Conservation (phyloP, 1,140 invertebrate genomes). For the Caenorhabditis briggsae region DNA sequence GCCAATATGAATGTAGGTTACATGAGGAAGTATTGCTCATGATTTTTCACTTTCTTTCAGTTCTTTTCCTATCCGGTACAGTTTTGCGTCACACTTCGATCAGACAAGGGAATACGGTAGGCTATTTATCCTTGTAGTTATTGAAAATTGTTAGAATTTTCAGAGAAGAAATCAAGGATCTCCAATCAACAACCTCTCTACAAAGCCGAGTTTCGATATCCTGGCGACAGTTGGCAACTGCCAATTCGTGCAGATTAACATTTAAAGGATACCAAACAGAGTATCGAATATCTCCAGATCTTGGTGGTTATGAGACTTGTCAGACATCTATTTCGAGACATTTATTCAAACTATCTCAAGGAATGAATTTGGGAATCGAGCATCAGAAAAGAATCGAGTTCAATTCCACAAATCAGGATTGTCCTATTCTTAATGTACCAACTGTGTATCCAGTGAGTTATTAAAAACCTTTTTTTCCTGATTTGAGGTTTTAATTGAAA, state of each 20-base stretch:
- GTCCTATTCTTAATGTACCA: constrained; percentile 30
- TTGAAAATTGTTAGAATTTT: neutral
- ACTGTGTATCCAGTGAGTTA: constrained; percentile 24
- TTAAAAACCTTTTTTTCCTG: neutral
- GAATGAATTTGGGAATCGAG: constrained; percentile 49
- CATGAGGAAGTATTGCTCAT: neutral
- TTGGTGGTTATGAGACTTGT: constrained; percentile 29
- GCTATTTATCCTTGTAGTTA: neutral
- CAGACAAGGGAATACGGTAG: constrained; percentile 41
- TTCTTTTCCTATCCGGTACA: constrained; percentile 34
- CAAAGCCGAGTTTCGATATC: constrained; percentile 45
- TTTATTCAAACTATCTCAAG: constrained; percentile 34
- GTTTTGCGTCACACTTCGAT: constrained; percentile 28
- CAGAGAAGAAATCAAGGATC: constrained; percentile 37
- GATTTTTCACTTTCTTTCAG: neutral
- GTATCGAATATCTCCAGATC: constrained; percentile 46
- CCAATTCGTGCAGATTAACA: constrained; percentile 30
- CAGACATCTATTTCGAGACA: constrained; percentile 35
- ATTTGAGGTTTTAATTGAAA: too few relatives aligned
- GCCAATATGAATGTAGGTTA: constrained; percentile 44
- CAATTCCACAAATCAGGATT: constrained; percentile 39
- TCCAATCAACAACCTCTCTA: constrained; percentile 41
- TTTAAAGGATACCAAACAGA: constrained; percentile 46
- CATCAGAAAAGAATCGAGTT: constrained; percentile 43
- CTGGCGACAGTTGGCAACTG: constrained; percentile 38